Conservation (phyloP, 2,113 vertebrate genomes). For the Riparia riparia region DNA sequence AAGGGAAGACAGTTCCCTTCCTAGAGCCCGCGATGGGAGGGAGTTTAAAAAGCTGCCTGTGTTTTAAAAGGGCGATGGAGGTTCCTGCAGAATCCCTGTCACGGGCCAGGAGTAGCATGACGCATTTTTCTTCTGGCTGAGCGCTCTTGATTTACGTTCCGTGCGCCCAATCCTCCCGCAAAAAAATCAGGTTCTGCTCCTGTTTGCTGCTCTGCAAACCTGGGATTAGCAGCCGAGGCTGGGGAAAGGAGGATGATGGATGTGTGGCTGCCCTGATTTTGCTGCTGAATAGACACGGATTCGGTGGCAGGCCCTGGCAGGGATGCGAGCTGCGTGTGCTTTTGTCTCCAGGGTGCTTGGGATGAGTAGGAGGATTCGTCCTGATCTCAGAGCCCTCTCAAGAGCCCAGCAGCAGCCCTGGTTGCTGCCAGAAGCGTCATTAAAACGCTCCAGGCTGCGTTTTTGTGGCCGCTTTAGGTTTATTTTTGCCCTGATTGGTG, state of each 20-base stretch:
- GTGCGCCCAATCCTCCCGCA: background rate
- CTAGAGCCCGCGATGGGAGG: accelerated
- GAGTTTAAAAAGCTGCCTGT: background rate
- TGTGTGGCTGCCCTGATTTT: background rate
- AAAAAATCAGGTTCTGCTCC: background rate
- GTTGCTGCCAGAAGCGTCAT: background rate
- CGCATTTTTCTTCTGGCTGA: slow-evolving; percentile 11
- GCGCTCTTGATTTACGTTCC: background rate
- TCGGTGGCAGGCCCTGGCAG: background rate
- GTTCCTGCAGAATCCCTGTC: background rate
- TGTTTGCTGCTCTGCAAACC: background rate
- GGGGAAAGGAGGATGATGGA: background rate
- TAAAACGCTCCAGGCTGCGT: background rate
- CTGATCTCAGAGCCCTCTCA: background rate
- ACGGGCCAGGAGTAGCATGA: background rate
- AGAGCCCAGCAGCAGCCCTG: background rate
- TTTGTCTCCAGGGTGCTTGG: slow-evolving; percentile 22
- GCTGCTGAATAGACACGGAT: accelerated
- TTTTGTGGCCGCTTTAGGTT: background rate
- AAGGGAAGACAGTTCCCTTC: accelerated
- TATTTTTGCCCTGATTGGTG: background rate
- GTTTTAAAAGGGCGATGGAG: background rate
- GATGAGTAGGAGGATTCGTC: background rate
- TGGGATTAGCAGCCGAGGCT: accelerated
- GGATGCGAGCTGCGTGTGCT: background rate